These are phyloP conservation scores for Ophion ellenae DNA, from an alignment of 2,888 invertebrate species.

Conservation along the genomic window DNA sequence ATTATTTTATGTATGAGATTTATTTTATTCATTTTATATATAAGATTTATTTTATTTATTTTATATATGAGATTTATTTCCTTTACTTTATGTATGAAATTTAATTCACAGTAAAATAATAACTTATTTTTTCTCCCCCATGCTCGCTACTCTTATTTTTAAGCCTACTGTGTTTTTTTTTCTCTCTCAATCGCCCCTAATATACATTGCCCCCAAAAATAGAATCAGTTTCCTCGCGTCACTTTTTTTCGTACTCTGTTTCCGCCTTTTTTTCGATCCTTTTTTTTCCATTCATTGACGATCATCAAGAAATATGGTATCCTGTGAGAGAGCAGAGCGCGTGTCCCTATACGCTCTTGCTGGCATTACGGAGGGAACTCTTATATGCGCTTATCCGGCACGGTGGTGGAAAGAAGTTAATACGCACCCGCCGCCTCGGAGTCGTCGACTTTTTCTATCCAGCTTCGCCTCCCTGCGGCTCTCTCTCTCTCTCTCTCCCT, in stretches of 20 bases:
- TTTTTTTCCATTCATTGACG: constrained; percentile 66
- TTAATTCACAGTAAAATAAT: neutral
- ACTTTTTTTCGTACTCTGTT: constrained; percentile 38
- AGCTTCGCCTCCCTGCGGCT: neutral
- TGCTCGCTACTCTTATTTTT: neutral
- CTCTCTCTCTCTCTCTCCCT: neutral
- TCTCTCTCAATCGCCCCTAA: constrained; percentile 34
- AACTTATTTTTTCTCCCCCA: neutral
- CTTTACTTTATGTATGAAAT: too few species aligned
- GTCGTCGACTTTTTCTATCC: constrained; percentile 40
- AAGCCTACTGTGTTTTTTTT: constrained; percentile 41
- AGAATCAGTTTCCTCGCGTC: constrained; percentile 39
- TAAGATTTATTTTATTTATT: too few species aligned
- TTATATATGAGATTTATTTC: too few species aligned
- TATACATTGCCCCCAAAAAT: constrained; percentile 50
- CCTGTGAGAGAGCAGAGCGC: constrained; percentile 64
- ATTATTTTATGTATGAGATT: too few species aligned
- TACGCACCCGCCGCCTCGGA: constrained; percentile 62
- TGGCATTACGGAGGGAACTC: constrained; percentile 47
- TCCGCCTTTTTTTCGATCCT: constrained; percentile 40
- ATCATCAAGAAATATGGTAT: constrained; percentile 72
- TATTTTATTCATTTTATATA: too few species aligned
- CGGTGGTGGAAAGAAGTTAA: constrained; percentile 65
- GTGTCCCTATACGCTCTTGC: constrained; percentile 33
- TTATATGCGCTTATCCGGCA: constrained; percentile 45